These are phyloP conservation scores for Addax nasomaculatus DNA, from an alignment of 2,113 vertebrate species.

Conservation along the genomic window DNA sequence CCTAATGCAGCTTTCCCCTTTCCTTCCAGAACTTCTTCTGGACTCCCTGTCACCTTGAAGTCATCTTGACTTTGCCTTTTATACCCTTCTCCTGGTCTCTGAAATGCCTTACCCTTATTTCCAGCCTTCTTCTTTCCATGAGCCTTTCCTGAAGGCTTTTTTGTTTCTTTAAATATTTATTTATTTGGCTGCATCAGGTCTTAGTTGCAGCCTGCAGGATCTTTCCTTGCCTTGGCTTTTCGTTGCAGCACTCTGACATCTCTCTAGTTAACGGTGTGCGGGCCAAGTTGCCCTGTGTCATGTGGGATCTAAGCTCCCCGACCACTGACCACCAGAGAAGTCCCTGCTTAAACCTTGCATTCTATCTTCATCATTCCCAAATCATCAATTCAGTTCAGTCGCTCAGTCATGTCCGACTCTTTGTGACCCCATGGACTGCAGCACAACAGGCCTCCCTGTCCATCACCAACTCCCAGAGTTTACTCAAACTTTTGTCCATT, in stretches of 20 bases:
- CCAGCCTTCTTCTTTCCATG: background rate
- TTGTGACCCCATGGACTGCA: background rate
- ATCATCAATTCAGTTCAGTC: background rate
- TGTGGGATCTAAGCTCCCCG: background rate
- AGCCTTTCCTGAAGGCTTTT: background rate
- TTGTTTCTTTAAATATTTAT: background rate
- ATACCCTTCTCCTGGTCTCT: background rate
- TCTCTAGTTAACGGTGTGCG: background rate
- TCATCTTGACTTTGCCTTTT: background rate
- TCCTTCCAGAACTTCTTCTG: background rate
- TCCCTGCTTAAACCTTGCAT: background rate
- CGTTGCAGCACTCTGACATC: background rate
- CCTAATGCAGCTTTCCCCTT: background rate
- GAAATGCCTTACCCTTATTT: background rate
- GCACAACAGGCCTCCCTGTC: background rate
- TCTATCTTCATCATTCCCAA: background rate
- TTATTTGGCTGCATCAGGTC: background rate
- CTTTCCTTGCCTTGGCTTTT: background rate
- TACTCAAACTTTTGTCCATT: background rate
- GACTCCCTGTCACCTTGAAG: background rate
- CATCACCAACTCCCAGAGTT: background rate
- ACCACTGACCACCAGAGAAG: background rate
- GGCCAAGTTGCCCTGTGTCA: background rate
- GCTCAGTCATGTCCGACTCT: fast-evolving
- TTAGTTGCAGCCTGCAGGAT: background rate